Conservation (phyloP, 2,113 vertebrate species). For the Gadus macrocephalus region DNA sequence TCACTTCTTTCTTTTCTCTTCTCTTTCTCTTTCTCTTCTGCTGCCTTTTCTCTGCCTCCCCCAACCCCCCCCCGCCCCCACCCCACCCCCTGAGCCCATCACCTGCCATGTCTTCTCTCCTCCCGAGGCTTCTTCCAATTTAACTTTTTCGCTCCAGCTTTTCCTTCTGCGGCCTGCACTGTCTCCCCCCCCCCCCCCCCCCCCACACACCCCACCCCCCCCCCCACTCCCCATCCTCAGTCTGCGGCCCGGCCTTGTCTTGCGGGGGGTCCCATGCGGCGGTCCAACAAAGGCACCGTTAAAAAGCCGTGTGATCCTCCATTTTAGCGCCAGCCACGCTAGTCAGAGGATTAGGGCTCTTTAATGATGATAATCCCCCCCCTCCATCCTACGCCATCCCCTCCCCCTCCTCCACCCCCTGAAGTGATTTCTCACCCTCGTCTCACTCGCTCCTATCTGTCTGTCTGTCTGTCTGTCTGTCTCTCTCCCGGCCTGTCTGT, state of each 20-base stretch:
- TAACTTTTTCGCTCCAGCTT: conserved; percentile 84
- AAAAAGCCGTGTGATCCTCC: conserved; percentile 84
- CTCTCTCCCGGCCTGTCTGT: neutral
- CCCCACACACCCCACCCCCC: conserved; percentile 47
- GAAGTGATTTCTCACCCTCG: conserved; percentile 23
- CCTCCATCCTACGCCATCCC: conserved; percentile 69
- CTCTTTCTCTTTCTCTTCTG: conserved; percentile 22
- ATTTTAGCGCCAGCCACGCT: conserved; percentile 86
- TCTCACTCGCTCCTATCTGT: neutral
- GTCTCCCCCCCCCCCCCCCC: conserved; percentile 34
- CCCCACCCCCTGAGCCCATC: conserved; percentile 20
- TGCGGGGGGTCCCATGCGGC: conserved; percentile 77
- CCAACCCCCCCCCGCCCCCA: conserved; percentile 10
- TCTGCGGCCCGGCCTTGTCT: conserved; percentile 70
- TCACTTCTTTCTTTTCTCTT: conserved; percentile 40
- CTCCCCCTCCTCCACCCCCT: conserved; percentile 46
- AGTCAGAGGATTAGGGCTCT: conserved; percentile 89
- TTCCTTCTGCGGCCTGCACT: conserved; percentile 53
- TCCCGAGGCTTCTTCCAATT: conserved; percentile 77
- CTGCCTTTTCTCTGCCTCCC: conserved; percentile 30
- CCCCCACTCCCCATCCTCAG: conserved; percentile 50
- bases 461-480: conserved; percentile 9
- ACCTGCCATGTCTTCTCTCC: conserved; percentile 50
- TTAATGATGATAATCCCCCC: conserved; percentile 89
- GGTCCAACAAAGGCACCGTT: conserved; percentile 80